Conservation (phyloP, 35 echinoderm and acorn worm genomes). For the Antedon bifida region DNA sequence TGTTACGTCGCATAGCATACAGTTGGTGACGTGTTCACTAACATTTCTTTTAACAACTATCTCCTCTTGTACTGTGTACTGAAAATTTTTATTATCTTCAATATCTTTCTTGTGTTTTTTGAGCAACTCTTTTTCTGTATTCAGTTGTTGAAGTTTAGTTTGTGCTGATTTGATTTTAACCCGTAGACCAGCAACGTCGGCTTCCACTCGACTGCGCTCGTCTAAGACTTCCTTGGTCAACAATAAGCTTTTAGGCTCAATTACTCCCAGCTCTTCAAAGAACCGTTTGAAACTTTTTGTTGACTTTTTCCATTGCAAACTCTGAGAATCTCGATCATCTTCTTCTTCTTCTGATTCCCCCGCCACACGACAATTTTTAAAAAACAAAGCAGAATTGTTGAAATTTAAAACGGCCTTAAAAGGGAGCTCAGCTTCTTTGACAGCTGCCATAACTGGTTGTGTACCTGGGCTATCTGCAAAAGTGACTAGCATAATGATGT, state of each 20-base stretch:
- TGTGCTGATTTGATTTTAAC: too few species aligned
- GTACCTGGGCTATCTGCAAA: constrained; percentile 46
- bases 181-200: background rate
- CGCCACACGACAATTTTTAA: background rate
- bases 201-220: too few species aligned
- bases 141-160: background rate
- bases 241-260: constrained; percentile 13
- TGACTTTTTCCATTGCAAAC: constrained; percentile 60
- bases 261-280: background rate
- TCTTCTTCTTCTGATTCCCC: background rate
- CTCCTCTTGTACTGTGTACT: constrained; percentile 11
- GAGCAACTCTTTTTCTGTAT: constrained; percentile 3
- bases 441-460: constrained; percentile 26
- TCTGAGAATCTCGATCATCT: constrained; percentile 20
- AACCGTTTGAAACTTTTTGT: constrained; percentile 21
- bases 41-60: background rate
- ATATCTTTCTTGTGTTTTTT: too few species aligned
- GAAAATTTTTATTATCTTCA: constrained; percentile 7
- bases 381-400: constrained; percentile 74
- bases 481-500: constrained; percentile 50
- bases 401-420: constrained; percentile 44
- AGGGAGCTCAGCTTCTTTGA: constrained; percentile 47
- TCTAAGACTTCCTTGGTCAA: constrained; percentile 5
- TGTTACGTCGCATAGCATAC: too few species aligned
- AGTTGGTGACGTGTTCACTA: constrained; percentile 12